These are phyloP conservation scores for Loxodonta africana DNA, from an alignment of 2,113 vertebrate species.

Conservation along the genomic window DNA sequence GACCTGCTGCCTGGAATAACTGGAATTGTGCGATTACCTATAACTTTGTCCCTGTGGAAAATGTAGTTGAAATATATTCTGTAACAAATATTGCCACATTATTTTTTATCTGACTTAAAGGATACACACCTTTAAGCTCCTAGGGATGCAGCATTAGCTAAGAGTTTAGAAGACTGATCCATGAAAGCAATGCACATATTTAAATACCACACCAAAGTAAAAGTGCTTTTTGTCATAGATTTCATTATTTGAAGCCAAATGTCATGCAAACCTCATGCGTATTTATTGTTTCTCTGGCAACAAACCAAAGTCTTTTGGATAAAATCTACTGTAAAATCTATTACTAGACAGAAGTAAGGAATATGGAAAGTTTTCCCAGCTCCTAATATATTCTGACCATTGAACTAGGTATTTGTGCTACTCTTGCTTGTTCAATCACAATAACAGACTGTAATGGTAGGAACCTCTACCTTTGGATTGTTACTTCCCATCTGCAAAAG, in stretches of 20 bases:
- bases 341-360: neutral
- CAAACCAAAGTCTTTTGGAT: neutral
- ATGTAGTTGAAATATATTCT: conserved; percentile 55
- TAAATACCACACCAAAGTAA: conserved; percentile 63
- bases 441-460: neutral
- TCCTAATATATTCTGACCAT: neutral
- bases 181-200: conserved; percentile 49
- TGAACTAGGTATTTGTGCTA: neutral
- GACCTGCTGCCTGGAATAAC: conserved; percentile 58
- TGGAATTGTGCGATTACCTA: conserved; percentile 64
- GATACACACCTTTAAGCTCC: conserved; percentile 51
- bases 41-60: conserved; percentile 69
- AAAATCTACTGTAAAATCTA: conserved; percentile 1
- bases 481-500: neutral
- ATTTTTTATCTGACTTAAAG: conserved; percentile 58
- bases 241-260: conserved; percentile 68
- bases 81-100: conserved; percentile 68
- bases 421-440: neutral
- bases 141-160: conserved; percentile 28
- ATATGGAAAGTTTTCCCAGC: neutral
- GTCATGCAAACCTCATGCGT: conserved; percentile 33
- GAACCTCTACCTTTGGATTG: neutral
- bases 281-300: conserved; percentile 44
- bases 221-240: conserved; percentile 23
- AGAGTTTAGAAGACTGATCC: conserved; percentile 52